Base-by-base conservation (phyloP, 2,797 vertebrate species). In the Nyctalus aviator region DNA sequence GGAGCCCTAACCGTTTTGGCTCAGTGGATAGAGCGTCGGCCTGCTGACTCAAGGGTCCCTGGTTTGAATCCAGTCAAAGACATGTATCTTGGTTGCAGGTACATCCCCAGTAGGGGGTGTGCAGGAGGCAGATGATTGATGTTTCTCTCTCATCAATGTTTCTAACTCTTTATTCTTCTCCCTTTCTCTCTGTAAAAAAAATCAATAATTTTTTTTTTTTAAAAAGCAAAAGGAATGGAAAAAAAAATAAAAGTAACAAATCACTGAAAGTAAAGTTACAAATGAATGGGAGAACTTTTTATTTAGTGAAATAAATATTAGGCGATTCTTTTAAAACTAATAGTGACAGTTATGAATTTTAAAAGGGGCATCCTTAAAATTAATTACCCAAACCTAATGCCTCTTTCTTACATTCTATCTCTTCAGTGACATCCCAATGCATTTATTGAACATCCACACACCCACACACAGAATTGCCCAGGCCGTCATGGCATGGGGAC, bases 271-370 rank as follows among this genome's bases (percentile, higher is more conserved):
- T 73, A 55, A 95, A 95, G 62, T 72, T 66, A 53, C 21, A 76
- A 59, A 93, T 71, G 8, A 68, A 17, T 62, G 8, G 8, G 37
- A 44, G 44, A 66, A 9, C 0, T 6, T 30, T 50, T 87, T n/a
- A 21, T 71, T 94, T 20, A n/a, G 11, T 91, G n/a, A 62, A 92
- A 35, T 90, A 91, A 78, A 37, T 69, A 32, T 62, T 55, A 84
- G 35, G 13, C 25, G 76, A 1, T 21, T 41, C 17, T 32, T 93
- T 90, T 89, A 66, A 92, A 75, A 87, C 23, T 37, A 48, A 79
- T 79, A 72, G 82, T 32, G 46, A 44, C 35, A 18, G 21, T 48
- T 88, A 66, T 87, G 89, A 82, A 82, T 88, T 95, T 92, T 71
- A 48, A 82, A 69, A 53, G 2, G 6, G 5, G 32, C 3, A 10